Percentiles rank a stretch among this genome's conserved stretches.
Evolutionary conservation across 1,140 invertebrate species (phyloP).

Genomic region (Monochamus saltuarius): DNA sequence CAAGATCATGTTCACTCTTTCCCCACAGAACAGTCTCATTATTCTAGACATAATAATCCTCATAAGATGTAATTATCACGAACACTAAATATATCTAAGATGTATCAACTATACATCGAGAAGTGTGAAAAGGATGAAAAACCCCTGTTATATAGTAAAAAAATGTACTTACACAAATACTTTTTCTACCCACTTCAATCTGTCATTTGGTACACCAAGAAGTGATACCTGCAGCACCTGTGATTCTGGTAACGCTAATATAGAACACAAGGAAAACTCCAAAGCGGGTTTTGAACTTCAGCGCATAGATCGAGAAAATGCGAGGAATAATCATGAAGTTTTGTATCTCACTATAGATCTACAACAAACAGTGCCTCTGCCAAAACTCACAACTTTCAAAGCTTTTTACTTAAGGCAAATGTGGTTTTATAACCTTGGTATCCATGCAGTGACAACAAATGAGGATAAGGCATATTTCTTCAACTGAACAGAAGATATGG

Average conservation of each 20-base stretch:
- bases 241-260: conserved; percentile 24
- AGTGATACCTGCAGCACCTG: conserved; percentile 35
- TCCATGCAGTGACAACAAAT: conserved; percentile 2
- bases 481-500: conserved; percentile 26
- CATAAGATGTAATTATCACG: no score
- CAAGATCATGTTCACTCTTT: no score
- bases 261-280: conserved; percentile 24
- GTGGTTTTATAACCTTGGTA: conserved; percentile 25
- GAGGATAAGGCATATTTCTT: conserved; percentile 11
- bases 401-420: conserved; percentile 34
- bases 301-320: conserved; percentile 16
- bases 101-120: no score
- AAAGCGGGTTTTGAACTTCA: conserved; percentile 15
- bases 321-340: conserved; percentile 1
- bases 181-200: conserved; percentile 34
- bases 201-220: no score
- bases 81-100: no score
- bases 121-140: no score
- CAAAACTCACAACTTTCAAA: conserved; percentile 33
- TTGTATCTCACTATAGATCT: conserved; percentile 33
- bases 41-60: no score
- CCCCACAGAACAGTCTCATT: no score
- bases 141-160: no score
- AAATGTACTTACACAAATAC: neutral
- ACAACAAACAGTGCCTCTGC: conserved; percentile 31